Evolutionary conservation across 2,888 invertebrate species (phyloP).

Genomic region (Meteorus colon): DNA sequence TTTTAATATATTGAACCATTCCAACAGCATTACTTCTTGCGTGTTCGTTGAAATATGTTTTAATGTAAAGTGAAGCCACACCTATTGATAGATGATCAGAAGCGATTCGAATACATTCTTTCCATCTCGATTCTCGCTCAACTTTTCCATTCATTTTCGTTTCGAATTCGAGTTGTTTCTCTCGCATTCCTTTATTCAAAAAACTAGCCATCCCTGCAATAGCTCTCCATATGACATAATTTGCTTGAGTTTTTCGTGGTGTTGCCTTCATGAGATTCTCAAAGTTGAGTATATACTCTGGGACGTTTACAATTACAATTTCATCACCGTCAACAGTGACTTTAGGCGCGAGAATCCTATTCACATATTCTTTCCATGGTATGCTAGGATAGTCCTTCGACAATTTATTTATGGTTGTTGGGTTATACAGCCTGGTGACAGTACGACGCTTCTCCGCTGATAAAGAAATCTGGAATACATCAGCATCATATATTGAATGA

Average conservation of each 20-base stretch:
- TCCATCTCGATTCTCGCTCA: slow-evolving; percentile 91
- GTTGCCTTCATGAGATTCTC: slow-evolving; percentile 78
- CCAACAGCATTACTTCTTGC: slow-evolving; percentile 87
- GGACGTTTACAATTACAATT: slow-evolving; percentile 88
- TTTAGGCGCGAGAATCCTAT: slow-evolving; percentile 81
- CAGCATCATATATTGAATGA: not conserved
- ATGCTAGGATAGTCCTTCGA: slow-evolving; percentile 87
- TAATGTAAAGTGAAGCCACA: slow-evolving; percentile 89
- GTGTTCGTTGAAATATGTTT: slow-evolving; percentile 89
- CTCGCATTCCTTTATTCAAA: slow-evolving; percentile 84
- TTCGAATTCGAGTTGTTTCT: slow-evolving; percentile 86
- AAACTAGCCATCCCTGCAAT: slow-evolving; percentile 88
- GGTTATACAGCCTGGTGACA: slow-evolving; percentile 85
- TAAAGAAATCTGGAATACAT: not conserved
- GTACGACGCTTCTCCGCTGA: slow-evolving; percentile 74
- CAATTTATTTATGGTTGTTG: slow-evolving; percentile 87
- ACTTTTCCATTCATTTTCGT: slow-evolving; percentile 88
- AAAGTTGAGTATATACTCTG: slow-evolving; percentile 84
- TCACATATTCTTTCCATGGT: slow-evolving; percentile 88
- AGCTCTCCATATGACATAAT: slow-evolving; percentile 95
- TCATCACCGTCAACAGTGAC: slow-evolving; percentile 81
- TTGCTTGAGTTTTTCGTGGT: slow-evolving; percentile 83
- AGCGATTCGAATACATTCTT: slow-evolving; percentile 89
- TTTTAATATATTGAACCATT: slow-evolving; percentile 90
- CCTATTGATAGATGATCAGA: slow-evolving; percentile 78